phyloP scores from a whole-genome alignment of 1,140 invertebrate species.

The Zaprionus nigranus region DNA sequence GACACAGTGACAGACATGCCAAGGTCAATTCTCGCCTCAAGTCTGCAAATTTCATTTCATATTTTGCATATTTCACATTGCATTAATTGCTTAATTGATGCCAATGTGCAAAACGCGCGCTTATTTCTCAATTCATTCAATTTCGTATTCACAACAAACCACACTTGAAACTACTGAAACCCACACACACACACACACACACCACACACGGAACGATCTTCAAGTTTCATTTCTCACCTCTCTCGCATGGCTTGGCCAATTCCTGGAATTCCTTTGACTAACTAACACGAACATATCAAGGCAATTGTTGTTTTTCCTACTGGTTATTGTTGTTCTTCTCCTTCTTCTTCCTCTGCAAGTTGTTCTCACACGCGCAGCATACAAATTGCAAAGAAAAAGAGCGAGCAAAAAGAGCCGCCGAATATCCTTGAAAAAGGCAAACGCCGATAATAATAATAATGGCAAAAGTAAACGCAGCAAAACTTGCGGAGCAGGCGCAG shows the following conservation, averaged over 20 bases:
- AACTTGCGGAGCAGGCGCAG: constrained; percentile 59
- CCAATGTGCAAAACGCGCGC: constrained; percentile 61
- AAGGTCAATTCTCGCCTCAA: background rate
- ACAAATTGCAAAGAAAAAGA: constrained; percentile 46
- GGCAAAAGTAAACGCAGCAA: constrained; percentile 44
- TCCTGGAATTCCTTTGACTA: constrained; percentile 82
- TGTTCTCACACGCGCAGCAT: constrained; percentile 75
- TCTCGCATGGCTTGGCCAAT: constrained; percentile 55
- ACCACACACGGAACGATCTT: constrained; percentile 37
- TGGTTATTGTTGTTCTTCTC: constrained; percentile 1
- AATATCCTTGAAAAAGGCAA: constrained; percentile 80
- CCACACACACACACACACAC: constrained; percentile 1
- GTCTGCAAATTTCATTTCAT: constrained; percentile 8
- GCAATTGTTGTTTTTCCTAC: constrained; percentile 31
- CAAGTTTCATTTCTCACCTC: constrained; percentile 71
- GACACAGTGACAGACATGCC: background rate
- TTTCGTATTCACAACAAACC: constrained; percentile 55
- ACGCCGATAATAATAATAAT: constrained; percentile 63
- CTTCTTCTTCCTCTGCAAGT: constrained; percentile 42
- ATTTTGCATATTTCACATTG: constrained; percentile 53
- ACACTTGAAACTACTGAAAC: constrained; percentile 29
- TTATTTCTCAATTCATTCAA: constrained; percentile 72
- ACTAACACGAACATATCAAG: constrained; percentile 60
- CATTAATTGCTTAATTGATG: constrained; percentile 82
- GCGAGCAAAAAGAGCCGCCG: constrained; percentile 63